phyloP scores from a whole-genome alignment of 2,113 vertebrate genomes.

The Propithecus coquereli region DNA sequence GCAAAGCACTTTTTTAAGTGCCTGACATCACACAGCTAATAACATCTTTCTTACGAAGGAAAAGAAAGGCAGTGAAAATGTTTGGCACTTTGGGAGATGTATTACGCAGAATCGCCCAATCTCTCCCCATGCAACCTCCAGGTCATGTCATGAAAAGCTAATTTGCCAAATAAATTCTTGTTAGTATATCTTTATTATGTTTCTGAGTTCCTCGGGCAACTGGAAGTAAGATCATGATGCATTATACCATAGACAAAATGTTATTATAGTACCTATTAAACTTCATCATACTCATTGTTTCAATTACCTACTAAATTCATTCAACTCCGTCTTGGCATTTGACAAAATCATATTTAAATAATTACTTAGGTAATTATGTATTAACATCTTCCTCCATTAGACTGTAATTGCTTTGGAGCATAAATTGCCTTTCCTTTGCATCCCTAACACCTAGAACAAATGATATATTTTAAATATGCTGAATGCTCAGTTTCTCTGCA shows the following conservation, averaged over 20 bases:
- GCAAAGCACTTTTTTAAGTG: neutral
- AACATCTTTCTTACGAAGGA: neutral
- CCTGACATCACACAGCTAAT: neutral
- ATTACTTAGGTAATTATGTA: neutral
- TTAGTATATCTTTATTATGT: neutral
- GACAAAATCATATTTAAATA: constrained; percentile 12
- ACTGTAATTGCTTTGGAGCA: neutral
- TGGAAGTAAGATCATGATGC: neutral
- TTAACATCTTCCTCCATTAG: neutral
- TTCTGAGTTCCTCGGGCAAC: neutral
- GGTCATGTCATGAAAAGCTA: neutral
- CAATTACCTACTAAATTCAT: neutral
- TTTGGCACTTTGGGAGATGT: neutral
- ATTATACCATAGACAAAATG: neutral
- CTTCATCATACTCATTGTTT: neutral
- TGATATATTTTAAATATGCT: neutral
- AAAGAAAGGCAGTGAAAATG: neutral
- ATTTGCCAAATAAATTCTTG: neutral
- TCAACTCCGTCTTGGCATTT: neutral
- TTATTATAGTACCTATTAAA: neutral
- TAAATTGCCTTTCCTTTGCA: neutral
- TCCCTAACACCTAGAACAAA: neutral
- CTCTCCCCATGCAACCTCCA: neutral
- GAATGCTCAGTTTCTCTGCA: neutral
- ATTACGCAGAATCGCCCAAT: neutral